These are phyloP conservation scores for Acanthurus leucopareius DNA, from an alignment of 2,797 vertebrate genomes.

Conservation along the genomic window DNA sequence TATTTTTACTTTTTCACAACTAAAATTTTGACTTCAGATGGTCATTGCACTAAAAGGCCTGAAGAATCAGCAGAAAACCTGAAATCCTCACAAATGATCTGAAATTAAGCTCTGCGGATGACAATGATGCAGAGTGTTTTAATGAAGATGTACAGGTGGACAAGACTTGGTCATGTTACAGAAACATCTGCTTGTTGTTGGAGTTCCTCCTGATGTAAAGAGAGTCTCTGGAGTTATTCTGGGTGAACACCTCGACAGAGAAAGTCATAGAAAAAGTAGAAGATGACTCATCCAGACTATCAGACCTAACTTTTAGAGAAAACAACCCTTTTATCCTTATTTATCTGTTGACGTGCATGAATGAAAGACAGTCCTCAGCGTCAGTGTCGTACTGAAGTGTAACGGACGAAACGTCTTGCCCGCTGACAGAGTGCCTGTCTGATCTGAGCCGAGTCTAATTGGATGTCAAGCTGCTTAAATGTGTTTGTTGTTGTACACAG, in stretches of 20 bases:
- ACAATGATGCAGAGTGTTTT: not conserved
- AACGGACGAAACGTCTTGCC: constrained; percentile 52
- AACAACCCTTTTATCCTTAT: not conserved
- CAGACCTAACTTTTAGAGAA: not conserved
- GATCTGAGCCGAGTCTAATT: constrained; percentile 59
- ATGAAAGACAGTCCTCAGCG: constrained; percentile 35
- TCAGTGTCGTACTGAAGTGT: constrained; percentile 42
- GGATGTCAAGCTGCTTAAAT: constrained; percentile 59
- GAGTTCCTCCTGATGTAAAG: not conserved
- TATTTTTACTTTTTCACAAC: too few species aligned
- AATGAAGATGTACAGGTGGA: not conserved
- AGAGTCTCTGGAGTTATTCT: not conserved
- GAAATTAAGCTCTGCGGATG: not conserved
- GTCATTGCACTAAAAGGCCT: not conserved
- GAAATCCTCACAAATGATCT: not conserved
- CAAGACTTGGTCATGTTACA: not conserved
- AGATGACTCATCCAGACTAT: constrained; percentile 29
- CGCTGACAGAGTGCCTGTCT: constrained; percentile 54
- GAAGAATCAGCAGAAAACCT: not conserved
- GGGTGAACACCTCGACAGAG: not conserved
- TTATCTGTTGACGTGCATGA: constrained; percentile 2
- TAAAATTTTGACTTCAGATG: too few species aligned
- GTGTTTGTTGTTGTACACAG: constrained; percentile 77
- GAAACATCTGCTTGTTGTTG: not conserved
- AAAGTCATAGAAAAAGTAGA: not conserved